A percentile compares a stretch with the other conserved stretches of the same genome.
phyloP scores from a whole-genome alignment of 2,113 vertebrate genomes.

The Sander vitreus region DNA sequence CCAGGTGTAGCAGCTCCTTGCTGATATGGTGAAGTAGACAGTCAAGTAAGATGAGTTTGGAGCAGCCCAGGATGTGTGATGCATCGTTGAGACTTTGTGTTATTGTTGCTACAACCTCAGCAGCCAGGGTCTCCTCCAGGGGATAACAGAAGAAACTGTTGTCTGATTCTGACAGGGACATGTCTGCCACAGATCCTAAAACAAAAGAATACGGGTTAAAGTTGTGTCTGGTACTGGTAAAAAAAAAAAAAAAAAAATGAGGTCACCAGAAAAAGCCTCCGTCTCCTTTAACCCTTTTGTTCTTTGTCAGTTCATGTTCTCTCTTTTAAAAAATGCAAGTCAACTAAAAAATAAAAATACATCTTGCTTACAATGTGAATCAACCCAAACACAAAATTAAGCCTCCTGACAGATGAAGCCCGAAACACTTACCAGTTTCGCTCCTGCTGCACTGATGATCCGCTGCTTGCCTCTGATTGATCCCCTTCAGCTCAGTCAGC shows the following conservation, averaged over 20 bases:
- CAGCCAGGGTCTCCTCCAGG: conserved; percentile 89
- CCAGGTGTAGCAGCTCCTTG: conserved; percentile 90
- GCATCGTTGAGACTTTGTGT: conserved; percentile 85
- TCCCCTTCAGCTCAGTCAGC: conserved; percentile 75
- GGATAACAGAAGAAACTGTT: conserved; percentile 88
- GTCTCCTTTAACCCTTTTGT: not conserved
- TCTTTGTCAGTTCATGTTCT: not conserved
- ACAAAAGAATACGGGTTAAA: conserved; percentile 29
- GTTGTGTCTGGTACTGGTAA: not conserved
- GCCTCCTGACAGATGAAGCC: not conserved
- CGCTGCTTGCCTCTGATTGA: conserved; percentile 46
- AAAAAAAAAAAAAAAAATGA: no score
- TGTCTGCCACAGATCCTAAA: conserved; percentile 84
- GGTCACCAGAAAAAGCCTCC: not conserved
- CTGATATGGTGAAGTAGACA: conserved; percentile 87
- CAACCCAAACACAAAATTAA: not conserved
- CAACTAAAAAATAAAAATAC: not conserved
- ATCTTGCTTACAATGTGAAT: not conserved
- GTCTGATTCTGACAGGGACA: conserved; percentile 85
- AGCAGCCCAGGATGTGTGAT: conserved; percentile 83
- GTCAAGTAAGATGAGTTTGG: conserved; percentile 87
- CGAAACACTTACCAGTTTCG: conserved; percentile 69
- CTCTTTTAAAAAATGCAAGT: not conserved
- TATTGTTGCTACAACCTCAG: conserved; percentile 85
- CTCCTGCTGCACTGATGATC: conserved; percentile 57